phyloP scores from a whole-genome alignment of 2,888 invertebrate genomes.

The Syritta pipiens region DNA sequence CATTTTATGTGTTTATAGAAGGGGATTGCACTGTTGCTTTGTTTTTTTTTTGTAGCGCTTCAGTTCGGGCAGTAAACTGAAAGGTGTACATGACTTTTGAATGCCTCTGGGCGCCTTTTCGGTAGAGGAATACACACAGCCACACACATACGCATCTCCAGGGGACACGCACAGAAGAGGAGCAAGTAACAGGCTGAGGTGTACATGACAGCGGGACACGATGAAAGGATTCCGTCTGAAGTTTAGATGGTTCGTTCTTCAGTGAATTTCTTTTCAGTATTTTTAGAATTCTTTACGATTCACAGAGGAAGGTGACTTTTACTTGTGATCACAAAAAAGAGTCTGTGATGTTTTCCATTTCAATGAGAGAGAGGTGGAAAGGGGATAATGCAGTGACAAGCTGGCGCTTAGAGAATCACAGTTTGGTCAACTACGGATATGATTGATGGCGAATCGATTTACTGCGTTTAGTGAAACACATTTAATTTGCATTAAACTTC shows the following conservation, averaged over 20 bases:
- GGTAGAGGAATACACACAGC: too few species aligned
- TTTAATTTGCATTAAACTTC: too few species aligned
- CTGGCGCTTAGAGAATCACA: too few species aligned
- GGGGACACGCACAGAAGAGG: constrained; percentile 59
- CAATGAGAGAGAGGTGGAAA: too few species aligned
- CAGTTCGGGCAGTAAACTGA: constrained; percentile 47
- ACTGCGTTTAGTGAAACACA: too few species aligned
- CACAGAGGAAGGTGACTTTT: too few species aligned
- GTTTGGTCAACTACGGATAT: too few species aligned
- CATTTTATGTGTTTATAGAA: constrained; percentile 35
- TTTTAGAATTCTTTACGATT: constrained; percentile 24
- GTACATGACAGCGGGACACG: constrained; percentile 74
- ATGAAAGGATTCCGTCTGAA: constrained; percentile 73
- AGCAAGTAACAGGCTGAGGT: constrained; percentile 54
- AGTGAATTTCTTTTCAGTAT: constrained; percentile 23
- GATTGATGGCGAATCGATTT: too few species aligned
- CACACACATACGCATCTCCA: too few species aligned
- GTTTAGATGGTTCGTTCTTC: constrained; percentile 22
- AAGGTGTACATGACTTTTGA: constrained; percentile 69
- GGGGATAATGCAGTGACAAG: too few species aligned
- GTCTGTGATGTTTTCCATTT: too few species aligned
- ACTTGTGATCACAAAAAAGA: too few species aligned
- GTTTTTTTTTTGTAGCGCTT: constrained; percentile 47
- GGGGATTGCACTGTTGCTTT: constrained; percentile 9
- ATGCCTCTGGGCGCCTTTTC: constrained; percentile 73